Evolutionary conservation across 2,113 vertebrate species (phyloP).

Genomic region (Rana temporaria): DNA sequence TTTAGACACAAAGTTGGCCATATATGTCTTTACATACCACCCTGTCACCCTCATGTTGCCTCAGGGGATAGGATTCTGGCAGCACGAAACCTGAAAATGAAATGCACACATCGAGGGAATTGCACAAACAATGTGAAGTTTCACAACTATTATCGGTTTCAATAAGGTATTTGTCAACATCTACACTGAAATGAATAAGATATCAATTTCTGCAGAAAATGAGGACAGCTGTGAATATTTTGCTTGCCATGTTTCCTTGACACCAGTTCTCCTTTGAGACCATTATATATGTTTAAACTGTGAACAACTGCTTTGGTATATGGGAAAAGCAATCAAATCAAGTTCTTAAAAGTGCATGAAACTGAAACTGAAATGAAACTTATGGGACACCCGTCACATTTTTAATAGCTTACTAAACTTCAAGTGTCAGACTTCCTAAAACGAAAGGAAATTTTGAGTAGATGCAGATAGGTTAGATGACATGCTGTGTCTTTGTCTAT

Average conservation of each 20-base stretch:
- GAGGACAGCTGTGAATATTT: background rate
- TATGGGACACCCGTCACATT: too few species aligned
- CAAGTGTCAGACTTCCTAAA: too few species aligned
- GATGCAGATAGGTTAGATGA: too few species aligned
- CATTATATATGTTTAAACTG: too few species aligned
- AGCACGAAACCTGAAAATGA: constrained; percentile 58
- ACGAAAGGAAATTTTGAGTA: too few species aligned
- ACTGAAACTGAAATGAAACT: background rate
- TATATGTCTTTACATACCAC: background rate
- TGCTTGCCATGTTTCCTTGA: too few species aligned
- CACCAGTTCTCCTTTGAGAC: too few species aligned
- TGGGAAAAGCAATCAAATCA: too few species aligned
- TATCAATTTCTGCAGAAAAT: constrained; percentile 1
- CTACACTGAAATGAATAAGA: background rate
- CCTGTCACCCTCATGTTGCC: constrained; percentile 21
- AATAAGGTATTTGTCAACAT: constrained; percentile 10
- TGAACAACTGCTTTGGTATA: too few species aligned
- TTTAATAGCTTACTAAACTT: too few species aligned
- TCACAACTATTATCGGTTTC: background rate
- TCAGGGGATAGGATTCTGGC: constrained; percentile 45
- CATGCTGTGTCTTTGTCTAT: too few species aligned
- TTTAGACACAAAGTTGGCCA: constrained; percentile 53
- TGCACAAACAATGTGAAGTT: constrained; percentile 20
- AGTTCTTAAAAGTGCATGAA: background rate
- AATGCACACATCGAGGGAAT: constrained; percentile 34